These are phyloP conservation scores for Hippocampus guttulatus DNA, from an alignment of 2,113 vertebrate species.

Conservation along the genomic window DNA sequence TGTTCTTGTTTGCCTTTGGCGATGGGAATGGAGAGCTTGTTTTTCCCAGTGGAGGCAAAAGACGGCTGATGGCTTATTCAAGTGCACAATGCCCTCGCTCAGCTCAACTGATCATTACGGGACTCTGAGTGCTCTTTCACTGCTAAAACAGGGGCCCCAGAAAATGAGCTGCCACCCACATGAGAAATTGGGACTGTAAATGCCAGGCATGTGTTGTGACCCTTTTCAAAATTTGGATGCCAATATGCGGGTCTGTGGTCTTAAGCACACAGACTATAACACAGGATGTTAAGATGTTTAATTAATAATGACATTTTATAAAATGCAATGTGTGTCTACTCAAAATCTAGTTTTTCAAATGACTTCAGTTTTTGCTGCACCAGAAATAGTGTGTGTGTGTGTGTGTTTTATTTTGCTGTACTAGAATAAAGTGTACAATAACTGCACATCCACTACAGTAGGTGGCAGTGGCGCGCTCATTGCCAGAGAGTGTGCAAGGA, in stretches of 20 bases:
- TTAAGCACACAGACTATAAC: conserved; percentile 11
- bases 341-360: conserved; percentile 3
- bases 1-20: conserved; percentile 48
- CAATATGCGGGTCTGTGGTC: conserved; percentile 30
- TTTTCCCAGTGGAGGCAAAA: conserved; percentile 66
- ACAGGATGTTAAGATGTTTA: conserved; percentile 21
- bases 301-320: conserved; percentile 12
- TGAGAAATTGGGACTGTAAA: conserved; percentile 49
- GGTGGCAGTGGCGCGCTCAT: too few species aligned
- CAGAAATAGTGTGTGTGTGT: too few species aligned
- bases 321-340: neutral
- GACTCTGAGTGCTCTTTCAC: conserved; percentile 56
- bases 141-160: conserved; percentile 51
- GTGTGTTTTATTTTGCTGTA: too few species aligned
- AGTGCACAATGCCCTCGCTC: conserved; percentile 59
- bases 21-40: conserved; percentile 47
- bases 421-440: too few species aligned
- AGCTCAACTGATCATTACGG: conserved; percentile 75
- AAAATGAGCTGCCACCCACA: conserved; percentile 74
- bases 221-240: conserved; percentile 38
- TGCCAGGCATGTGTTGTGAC: conserved; percentile 58
- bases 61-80: conserved; percentile 73
- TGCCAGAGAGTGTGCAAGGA: too few species aligned
- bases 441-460: too few species aligned
- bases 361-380: neutral